Base-by-base conservation (phyloP, 2,888 invertebrate genomes). In the Cataglyphis cursor region DNA sequence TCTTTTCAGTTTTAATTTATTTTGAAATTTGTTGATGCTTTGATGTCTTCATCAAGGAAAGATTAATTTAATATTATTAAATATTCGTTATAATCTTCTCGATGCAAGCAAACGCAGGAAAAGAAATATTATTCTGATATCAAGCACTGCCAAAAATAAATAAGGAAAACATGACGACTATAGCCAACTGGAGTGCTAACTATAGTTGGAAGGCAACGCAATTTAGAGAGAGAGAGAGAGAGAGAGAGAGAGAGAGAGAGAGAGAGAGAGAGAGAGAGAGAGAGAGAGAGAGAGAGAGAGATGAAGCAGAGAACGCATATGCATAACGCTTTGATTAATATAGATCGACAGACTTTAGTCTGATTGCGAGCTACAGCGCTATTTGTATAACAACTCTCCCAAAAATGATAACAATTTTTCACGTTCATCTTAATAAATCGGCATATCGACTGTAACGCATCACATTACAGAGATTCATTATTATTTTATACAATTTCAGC, bases 141-240 rank as follows among this genome's bases (percentile, higher is more conserved):
- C 5, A 28, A 57, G 41, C 21, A 28, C 51, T 44, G 15, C 44
- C 62, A 38, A 73, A 59, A 54, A 9, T 24, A 57, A 70, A 65
- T 83, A 24, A 64, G 31, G 61, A 48, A 44, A 68, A 74, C 21
- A 15, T 21, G n/a, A 41, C 12, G 18, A 18, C 44, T 61, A 15
- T 41, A 51, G 10, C 21, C 3, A 51, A 48, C 18, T 38, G 12
- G 28, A 66, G 31, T 31, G 51, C 62, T 21, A 61, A 62, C 41
- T 82, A 74, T 81, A 84, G 81, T 84, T 83, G 66, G 59, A 44
- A 38, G n/a, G 44, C 57, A 54, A 61, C 10, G 41, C 65, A 51
- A 9, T 18, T 21, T 31, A 12, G 31, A 75, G 24, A 0, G 8
- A 44, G 35, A 15, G 21, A 24, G 15, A 15, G 44, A 44, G 18